Evolutionary conservation across 2,797 vertebrate species (phyloP).

Genomic region (Hephaestus fuliginosus): DNA sequence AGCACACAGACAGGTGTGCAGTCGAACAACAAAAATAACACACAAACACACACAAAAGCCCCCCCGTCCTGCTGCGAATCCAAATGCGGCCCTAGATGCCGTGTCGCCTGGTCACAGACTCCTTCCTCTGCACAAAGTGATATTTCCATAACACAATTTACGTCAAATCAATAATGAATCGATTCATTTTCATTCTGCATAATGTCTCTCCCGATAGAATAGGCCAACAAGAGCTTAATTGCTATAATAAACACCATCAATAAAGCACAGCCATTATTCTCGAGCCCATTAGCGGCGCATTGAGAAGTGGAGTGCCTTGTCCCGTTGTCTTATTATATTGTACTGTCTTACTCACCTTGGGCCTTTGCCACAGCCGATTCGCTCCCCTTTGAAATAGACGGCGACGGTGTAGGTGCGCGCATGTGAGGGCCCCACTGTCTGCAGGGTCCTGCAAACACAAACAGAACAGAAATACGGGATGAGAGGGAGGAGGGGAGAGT

Average conservation of each 20-base stretch:
- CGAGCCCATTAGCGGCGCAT: slow-evolving; percentile 69
- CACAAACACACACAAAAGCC: slow-evolving; percentile 12
- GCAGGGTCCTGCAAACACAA: slow-evolving; percentile 90
- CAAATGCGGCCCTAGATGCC: not conserved
- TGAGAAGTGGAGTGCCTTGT: slow-evolving; percentile 49
- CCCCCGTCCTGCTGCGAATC: slow-evolving; percentile 1
- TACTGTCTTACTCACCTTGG: slow-evolving; percentile 89
- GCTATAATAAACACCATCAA: slow-evolving; percentile 81
- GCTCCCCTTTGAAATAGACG: slow-evolving; percentile 98
- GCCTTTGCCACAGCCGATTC: slow-evolving; percentile 98
- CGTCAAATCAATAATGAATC: slow-evolving; percentile 76
- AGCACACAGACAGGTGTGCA: slow-evolving; percentile 34
- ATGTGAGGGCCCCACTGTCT: slow-evolving; percentile 97
- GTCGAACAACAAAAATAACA: slow-evolving; percentile 1
- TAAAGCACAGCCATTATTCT: slow-evolving; percentile 74
- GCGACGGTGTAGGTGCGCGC: slow-evolving; percentile 97
- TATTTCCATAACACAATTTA: slow-evolving; percentile 75
- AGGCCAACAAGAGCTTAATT: slow-evolving; percentile 73
- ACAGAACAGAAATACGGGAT: slow-evolving; percentile 17
- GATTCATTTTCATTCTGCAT: slow-evolving; percentile 79
- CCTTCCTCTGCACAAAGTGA: slow-evolving; percentile 39
- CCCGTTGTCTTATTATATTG: slow-evolving; percentile 45
- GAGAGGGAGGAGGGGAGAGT: slow-evolving; percentile 4
- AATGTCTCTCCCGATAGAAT: slow-evolving; percentile 70
- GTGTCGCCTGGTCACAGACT: slow-evolving; percentile 4